These are phyloP conservation scores for Falcaria lacertinaria DNA, from an alignment of 2,888 invertebrate genomes.

Conservation along the genomic window DNA sequence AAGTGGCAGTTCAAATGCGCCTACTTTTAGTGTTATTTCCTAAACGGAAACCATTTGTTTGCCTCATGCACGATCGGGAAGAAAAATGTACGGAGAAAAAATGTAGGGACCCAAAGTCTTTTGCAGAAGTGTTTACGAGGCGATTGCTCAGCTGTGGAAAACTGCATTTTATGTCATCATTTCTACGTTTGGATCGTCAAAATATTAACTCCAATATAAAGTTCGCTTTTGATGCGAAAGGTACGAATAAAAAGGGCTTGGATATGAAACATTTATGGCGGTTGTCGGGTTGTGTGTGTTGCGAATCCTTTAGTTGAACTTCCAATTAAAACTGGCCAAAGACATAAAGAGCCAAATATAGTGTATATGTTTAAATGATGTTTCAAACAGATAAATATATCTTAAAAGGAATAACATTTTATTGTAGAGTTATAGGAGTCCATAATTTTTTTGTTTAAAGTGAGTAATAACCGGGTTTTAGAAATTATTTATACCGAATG, in stretches of 20 bases:
- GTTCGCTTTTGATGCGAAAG: conserved; percentile 18
- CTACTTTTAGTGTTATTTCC: conserved; percentile 78
- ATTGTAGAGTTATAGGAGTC: too few relatives aligned
- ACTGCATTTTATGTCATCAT: conserved; percentile 31
- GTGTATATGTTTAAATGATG: not conserved
- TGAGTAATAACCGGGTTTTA: too few relatives aligned
- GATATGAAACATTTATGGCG: conserved; percentile 49
- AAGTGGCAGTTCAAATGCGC: conserved; percentile 77
- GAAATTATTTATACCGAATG: too few relatives aligned
- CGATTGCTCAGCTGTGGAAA: conserved; percentile 27
- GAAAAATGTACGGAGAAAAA: conserved; percentile 55
- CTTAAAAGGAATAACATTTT: too few relatives aligned
- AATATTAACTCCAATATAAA: conserved; percentile 17
- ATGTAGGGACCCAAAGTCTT: conserved; percentile 27
- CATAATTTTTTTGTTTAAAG: too few relatives aligned
- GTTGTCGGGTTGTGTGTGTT: conserved; percentile 58
- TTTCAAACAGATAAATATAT: too few relatives aligned
- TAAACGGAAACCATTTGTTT: conserved; percentile 76
- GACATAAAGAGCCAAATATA: conserved; percentile 13
- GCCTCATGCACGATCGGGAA: conserved; percentile 63
- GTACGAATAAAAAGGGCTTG: conserved; percentile 28
- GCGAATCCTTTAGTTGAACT: conserved; percentile 58
- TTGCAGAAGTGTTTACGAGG: conserved; percentile 45
- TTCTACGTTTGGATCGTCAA: conserved; percentile 7
- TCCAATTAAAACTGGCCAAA: conserved; percentile 45